Base-by-base conservation (phyloP, 1,140 invertebrate genomes). In the Hylaeus volcanicus region DNA sequence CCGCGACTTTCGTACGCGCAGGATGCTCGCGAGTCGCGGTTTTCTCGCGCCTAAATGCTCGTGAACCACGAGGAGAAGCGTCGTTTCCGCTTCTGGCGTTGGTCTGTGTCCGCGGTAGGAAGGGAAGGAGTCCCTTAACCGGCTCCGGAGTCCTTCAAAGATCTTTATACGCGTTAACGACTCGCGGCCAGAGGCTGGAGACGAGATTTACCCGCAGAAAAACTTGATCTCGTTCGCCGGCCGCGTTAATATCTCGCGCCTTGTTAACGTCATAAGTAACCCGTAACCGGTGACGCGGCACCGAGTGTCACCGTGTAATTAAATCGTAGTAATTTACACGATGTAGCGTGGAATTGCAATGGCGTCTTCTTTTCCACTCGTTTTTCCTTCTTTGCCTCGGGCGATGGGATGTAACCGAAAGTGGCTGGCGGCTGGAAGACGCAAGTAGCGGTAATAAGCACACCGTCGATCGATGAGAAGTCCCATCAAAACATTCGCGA, bases 221-320 rank as follows among this genome's bases (percentile, higher is more conserved):
- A 65, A 48, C 41, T 48, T 26, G 70, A 74, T 51, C 60, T 79
- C 61, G 43, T 37, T 51, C 12, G 26, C 6, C n/a, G 55, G n/a
- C 39, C 79, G 72, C 15, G 72, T 80, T 61, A 53, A 68, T 51
- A 68, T 66, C 51, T 51, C 78, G 72, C 51, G 72, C 9, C 72
- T 60, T 60, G 72, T 80, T 75, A 80, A 74, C 79, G 72, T 45
- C 72, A 69, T 75, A 80, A 80, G 74, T 80, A 75, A 80, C 79
- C 73, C 79, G 65, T 75, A 63, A 75, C 79, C 79, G 72, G 72
- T 74, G 73, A 75, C 73, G 73, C 48, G 73, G 64, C 61, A 53
- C 39, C 79, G 45, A 74, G 79, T 74, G 72, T 80, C 77, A 64
- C 77, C 71, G 71, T 73, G 71, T 74, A 79, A 79, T 79, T 79